A percentile compares a stretch with the other conserved stretches of the same genome.
Conservation (phyloP, 1,140 invertebrate species). For the Zaprionus tsacasi region DNA sequence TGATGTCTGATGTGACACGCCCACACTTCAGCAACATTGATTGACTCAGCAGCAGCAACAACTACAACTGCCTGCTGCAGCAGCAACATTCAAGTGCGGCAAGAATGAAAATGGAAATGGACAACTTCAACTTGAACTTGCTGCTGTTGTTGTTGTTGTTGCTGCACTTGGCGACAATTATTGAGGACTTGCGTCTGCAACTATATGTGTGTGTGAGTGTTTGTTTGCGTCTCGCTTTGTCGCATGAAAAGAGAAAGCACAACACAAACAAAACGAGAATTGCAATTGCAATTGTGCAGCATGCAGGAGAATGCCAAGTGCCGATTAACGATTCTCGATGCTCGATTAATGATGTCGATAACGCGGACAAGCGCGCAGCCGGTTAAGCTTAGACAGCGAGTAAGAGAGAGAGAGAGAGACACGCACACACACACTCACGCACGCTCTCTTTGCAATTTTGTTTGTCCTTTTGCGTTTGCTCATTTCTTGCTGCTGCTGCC, state of each 20-base stretch:
- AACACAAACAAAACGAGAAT: constrained; percentile 31
- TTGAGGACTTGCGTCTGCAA: constrained; percentile 41
- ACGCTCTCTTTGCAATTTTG: constrained; percentile 10
- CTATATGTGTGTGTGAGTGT: neutral
- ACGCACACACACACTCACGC: neutral
- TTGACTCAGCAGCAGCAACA: constrained; percentile 39
- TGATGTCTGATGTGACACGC: constrained; percentile 42
- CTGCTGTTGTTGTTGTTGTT: constrained; percentile 18
- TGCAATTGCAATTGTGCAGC: constrained; percentile 30
- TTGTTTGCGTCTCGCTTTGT: constrained; percentile 24
- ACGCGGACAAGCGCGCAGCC: constrained; percentile 5
- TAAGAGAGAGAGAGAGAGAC: neutral
- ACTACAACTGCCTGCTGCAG: neutral
- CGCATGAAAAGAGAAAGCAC: constrained; percentile 52
- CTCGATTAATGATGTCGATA: constrained; percentile 8
- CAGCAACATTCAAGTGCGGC: constrained; percentile 27
- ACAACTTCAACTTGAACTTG: constrained; percentile 29
- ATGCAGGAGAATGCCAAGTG: constrained; percentile 39
- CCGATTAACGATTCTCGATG: constrained; percentile 34
- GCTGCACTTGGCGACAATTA: constrained; percentile 52
- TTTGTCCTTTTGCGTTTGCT: constrained; percentile 27
- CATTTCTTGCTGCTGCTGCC: constrained; percentile 7
- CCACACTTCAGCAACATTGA: constrained; percentile 53
- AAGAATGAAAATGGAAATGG: constrained; percentile 32
- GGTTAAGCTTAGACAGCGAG: constrained; percentile 19